Evolutionary conservation across 1,140 invertebrate genomes (phyloP).

Genomic region (Lepidurus packardi): DNA sequence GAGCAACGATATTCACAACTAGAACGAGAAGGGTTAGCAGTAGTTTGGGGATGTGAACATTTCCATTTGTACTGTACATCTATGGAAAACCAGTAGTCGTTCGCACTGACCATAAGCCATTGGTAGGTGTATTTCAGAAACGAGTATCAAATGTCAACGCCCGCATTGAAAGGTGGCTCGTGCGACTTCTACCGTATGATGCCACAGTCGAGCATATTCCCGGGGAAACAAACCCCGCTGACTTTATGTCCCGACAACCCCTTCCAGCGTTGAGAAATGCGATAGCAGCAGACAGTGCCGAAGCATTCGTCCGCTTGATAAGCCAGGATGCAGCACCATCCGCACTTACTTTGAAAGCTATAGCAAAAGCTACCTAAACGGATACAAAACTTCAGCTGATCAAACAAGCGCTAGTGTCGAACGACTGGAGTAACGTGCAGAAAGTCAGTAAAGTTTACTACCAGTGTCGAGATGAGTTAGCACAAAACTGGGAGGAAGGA

Average conservation of each 20-base stretch:
- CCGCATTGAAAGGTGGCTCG: not conserved
- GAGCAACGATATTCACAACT: conserved; percentile 41
- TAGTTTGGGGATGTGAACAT: conserved; percentile 40
- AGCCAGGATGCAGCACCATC: not conserved
- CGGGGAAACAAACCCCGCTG: conserved; percentile 21
- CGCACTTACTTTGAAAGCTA: not conserved
- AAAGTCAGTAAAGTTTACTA: no score
- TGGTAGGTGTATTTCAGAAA: not conserved
- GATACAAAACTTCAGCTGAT: conserved; percentile 1
- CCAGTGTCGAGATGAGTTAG: no score
- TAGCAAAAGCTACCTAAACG: not conserved
- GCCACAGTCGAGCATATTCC: not conserved
- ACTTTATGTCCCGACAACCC: conserved; percentile 17
- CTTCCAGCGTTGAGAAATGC: not conserved
- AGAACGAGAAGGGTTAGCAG: conserved; percentile 42
- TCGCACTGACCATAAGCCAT: conserved; percentile 13
- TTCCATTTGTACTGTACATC: conserved; percentile 37
- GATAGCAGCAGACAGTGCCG: not conserved
- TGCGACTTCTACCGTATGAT: not conserved
- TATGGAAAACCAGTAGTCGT: not conserved
- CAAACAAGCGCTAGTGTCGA: not conserved
- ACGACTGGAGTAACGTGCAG: not conserved
- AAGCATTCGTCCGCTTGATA: conserved; percentile 3
- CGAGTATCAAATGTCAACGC: not conserved
- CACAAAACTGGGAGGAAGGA: no score